Evolutionary conservation across 30 jellyfish, hydroid and myxozoan species (phyloP).

Genomic region (Mastigias papua): DNA sequence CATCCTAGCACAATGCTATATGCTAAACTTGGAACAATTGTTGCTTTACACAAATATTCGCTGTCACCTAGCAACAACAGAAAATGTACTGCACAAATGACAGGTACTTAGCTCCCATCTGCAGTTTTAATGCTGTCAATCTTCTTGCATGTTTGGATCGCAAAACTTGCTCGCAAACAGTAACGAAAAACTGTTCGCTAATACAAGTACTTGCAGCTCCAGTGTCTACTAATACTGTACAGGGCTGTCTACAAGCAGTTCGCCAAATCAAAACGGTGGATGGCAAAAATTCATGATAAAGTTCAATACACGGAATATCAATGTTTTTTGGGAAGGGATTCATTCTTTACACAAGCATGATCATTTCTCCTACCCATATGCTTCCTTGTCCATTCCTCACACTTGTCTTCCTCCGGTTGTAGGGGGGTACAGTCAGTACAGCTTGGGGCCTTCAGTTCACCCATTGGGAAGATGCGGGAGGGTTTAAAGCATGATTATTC

Average conservation of each 20-base stretch:
- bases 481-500: neutral
- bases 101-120: neutral
- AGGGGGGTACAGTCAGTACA: neutral
- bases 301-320: neutral
- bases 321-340: neutral
- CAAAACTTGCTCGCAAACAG: no score
- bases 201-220: slow-evolving; percentile 9
- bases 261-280: slow-evolving; percentile 2
- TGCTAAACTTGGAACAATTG: slow-evolving; percentile 15
- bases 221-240: slow-evolving; percentile 4
- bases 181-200: no score
- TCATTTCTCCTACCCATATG: neutral
- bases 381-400: neutral
- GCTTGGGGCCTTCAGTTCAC: slow-evolving; percentile 14
- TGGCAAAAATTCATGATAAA: neutral
- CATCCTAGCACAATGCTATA: slow-evolving; percentile 30
- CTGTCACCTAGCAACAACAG: neutral
- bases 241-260: slow-evolving; percentile 2
- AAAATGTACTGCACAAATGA: neutral
- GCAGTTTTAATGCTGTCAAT: neutral
- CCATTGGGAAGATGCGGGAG: neutral
- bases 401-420: neutral
- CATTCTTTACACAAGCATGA: neutral
- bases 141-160: neutral
- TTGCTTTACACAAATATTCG: neutral